Evolutionary conservation across 2,888 invertebrate species (phyloP), one percentile per base, ranked within the genome.

Genomic region (Malacosoma neustria): DNA sequence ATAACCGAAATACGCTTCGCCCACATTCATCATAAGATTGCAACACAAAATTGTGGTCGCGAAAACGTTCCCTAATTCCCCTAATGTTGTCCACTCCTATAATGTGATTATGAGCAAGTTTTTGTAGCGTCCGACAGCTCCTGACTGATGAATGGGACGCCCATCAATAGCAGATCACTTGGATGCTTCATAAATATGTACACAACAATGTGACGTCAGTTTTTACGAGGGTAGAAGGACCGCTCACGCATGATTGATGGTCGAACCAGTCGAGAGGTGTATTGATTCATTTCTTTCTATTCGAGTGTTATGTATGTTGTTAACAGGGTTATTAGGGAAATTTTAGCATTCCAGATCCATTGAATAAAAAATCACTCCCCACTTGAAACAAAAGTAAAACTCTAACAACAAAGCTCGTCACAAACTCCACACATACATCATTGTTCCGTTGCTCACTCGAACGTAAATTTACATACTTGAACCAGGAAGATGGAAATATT

Each of bases 121-220:
- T 66, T 62, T 67, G 54, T 57, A 42, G 48, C 44, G 46, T 40
- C 41, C 45, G 60, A 57, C 61, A 62, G 60, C 60, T 51, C 35
- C 51, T 55, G 55, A 51, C 64, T 73, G 79, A 81, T 75, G 74
- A 76, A 81, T 80, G 74, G 64, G 54, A 51, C 45, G 48, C 51
- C 72, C 69, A 73, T 81, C 79, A 71, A 70, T 68, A 60, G 68
- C 80, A 76, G 74, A 72, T 72, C 74, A 72, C 72, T 77, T 60
- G 70, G 61, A 58, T 61, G 63, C 70, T 75, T 81, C 77, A 81
- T 81, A 82, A 84, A 82, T 81, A 82, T 82, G 80, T 81, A 80
- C 74, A 70, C 57, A 65, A 63, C 61, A 62, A 61, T 69, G 64
- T 76, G 70, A 71, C 68, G 66, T 72, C 72, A 67, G 57, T 79